These are phyloP conservation scores for Lepidothrix coronata DNA, from an alignment of 2,113 vertebrate genomes.

Conservation along the genomic window DNA sequence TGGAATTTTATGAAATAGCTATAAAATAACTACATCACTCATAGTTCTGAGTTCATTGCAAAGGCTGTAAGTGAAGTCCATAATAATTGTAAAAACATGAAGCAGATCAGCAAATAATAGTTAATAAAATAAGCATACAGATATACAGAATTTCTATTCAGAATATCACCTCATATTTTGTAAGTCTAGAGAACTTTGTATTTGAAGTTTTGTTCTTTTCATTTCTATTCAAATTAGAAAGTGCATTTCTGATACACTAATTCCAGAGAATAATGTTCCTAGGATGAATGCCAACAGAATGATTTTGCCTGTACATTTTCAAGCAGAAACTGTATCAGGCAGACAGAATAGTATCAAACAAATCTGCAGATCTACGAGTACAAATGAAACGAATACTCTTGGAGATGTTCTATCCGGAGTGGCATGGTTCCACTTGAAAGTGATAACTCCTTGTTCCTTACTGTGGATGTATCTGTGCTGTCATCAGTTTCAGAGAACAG, in stretches of 20 bases:
- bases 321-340: neutral
- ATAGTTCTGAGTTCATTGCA: neutral
- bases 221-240: neutral
- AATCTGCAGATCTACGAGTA: neutral
- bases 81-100: neutral
- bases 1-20: neutral
- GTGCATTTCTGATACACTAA: neutral
- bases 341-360: neutral
- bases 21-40: neutral
- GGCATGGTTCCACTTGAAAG: neutral
- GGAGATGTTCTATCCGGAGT: neutral
- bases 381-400: neutral
- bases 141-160: neutral
- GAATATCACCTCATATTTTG: neutral
- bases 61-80: neutral
- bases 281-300: neutral
- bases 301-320: neutral
- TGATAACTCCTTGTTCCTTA: neutral
- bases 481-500: neutral
- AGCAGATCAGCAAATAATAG: neutral
- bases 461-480: neutral
- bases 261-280: neutral
- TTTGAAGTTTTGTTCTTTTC: neutral
- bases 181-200: neutral
- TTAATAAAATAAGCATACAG: neutral